Evolutionary conservation across 1,140 invertebrate species (phyloP), one percentile per base, ranked within the genome.

Genomic region (Drosophila pachea): DNA sequence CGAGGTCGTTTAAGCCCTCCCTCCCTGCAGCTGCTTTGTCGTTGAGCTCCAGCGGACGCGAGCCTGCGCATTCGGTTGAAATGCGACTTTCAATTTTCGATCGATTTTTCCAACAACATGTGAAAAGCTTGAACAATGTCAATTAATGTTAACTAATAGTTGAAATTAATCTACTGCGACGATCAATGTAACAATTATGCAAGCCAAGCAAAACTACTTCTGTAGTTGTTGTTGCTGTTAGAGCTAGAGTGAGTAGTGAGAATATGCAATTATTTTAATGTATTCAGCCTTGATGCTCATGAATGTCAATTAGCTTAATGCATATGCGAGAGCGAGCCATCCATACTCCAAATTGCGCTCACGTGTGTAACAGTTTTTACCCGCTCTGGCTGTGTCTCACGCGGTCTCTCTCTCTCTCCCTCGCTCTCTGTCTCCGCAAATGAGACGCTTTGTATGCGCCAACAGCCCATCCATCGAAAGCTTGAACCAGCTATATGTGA

Each of bases 231-330:
- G 42, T 54, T 70, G 35, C 16, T 36, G 9, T 50, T 70, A 65
- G 69, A 82, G 72, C 77, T 66, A 70, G 74, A 65, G 52, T 14
- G 49, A 68, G 58, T 68, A 49, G 60, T 58, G 59, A 72, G 49
- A 72, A 76, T 71, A 86, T 86, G 82, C 76, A 86, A 84, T 82
- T 82, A 81, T 86, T 84, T 86, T 86, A 81, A 86, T 86, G 73
- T 73, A 77, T 81, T 84, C 63, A 76, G 77, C 82, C 82, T 84
- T 86, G 79, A 74, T 71, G 70, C 78, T 70, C 76, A 83, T 83
- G 78, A 84, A 84, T 84, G 79, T 79, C 76, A 86, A 86, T 84
- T 86, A 83, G 75, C 64, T 68, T 67, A 72, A 49, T 72, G 56
- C 65, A 68, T 50, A 50, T 53, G 53, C 32, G 35, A 67, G 48